Conservation (phyloP, 2,113 vertebrate genomes). For the Talpa occidentalis region DNA sequence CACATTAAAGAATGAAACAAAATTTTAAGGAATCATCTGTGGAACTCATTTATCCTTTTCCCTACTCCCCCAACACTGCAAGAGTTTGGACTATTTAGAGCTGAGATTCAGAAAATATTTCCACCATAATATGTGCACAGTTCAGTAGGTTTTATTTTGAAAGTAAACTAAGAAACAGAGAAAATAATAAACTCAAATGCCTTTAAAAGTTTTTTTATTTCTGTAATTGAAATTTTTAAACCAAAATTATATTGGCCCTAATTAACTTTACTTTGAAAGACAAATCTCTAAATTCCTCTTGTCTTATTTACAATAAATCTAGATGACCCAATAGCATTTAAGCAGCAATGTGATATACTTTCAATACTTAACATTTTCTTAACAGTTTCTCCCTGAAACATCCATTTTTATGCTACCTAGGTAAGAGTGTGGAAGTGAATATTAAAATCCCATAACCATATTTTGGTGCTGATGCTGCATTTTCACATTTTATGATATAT, state of each 20-base stretch:
- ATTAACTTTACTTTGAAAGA: conserved; percentile 68
- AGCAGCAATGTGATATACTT: conserved; percentile 49
- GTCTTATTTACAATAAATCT: conserved; percentile 58
- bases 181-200: conserved; percentile 69
- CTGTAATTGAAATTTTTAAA: conserved; percentile 69
- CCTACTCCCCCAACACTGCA: not conserved
- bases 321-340: conserved; percentile 52
- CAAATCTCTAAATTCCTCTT: conserved; percentile 64
- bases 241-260: conserved; percentile 62
- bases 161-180: conserved; percentile 68
- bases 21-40: conserved; percentile 34
- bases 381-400: conserved; percentile 67
- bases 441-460: conserved; percentile 73
- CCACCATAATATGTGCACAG: conserved; percentile 4
- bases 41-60: conserved; percentile 21
- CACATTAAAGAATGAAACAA: conserved; percentile 55
- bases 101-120: conserved; percentile 64
- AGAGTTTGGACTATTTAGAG: conserved; percentile 45
- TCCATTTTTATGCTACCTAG: conserved; percentile 73
- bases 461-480: conserved; percentile 69
- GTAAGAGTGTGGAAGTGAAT: conserved; percentile 73
- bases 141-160: conserved; percentile 70
- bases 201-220: conserved; percentile 65
- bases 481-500: conserved; percentile 63
- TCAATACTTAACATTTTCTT: conserved; percentile 65